A percentile compares a stretch with the other conserved stretches of the same genome.
Evolutionary conservation across 2,797 vertebrate genomes (phyloP).

Genomic region (Rhincodon typus): DNA sequence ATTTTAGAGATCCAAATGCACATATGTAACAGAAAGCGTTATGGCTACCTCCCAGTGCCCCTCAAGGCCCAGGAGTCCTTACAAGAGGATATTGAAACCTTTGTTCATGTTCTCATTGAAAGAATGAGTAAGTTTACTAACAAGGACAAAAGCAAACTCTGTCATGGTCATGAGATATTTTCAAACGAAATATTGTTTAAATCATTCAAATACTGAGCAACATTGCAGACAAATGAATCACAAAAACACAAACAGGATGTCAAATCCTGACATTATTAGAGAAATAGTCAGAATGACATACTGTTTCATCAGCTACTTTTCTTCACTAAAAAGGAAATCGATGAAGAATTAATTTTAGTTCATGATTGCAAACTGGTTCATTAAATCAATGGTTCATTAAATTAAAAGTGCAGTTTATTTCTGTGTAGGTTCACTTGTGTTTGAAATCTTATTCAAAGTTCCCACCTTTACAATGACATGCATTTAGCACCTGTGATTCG

Average conservation of each 20-base stretch:
- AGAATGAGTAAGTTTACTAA: constrained; percentile 81
- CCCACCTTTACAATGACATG: too few relatives aligned
- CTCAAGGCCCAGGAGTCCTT: constrained; percentile 80
- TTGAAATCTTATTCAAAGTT: too few relatives aligned
- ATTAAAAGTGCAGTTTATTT: background rate
- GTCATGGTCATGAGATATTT: background rate
- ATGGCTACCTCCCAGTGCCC: constrained; percentile 86
- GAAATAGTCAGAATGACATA: background rate
- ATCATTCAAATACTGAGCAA: background rate
- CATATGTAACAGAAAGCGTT: constrained; percentile 84
- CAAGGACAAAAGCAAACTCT: background rate
- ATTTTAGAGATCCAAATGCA: constrained; percentile 84
- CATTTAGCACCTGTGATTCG: too few relatives aligned
- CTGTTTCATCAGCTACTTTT: background rate
- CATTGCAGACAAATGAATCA: background rate
- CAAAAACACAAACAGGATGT: background rate
- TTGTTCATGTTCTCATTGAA: constrained; percentile 73
- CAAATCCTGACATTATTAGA: background rate
- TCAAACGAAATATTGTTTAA: background rate
- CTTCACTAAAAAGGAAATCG: background rate
- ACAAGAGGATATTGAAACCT: constrained; percentile 81
- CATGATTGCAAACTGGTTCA: background rate
- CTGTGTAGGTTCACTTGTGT: too few relatives aligned
- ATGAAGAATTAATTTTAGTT: background rate
- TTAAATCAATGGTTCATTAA: background rate